Evolutionary conservation across 2,113 vertebrate species (phyloP), one percentile per base, ranked within the genome.

Genomic region (Xenopus laevis): DNA sequence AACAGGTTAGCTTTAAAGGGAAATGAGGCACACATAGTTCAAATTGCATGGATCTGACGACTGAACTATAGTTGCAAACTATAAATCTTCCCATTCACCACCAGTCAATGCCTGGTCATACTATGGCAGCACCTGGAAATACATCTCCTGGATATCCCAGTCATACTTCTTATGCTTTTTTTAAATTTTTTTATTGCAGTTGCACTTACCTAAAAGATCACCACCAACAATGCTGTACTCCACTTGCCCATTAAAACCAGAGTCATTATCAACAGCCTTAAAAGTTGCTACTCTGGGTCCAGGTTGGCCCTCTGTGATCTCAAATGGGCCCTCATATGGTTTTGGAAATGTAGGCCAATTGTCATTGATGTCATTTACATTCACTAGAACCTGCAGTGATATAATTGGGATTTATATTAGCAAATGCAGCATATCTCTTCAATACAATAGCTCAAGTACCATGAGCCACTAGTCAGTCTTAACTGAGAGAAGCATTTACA

Each of bases 281-380:
- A 98, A 91, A 0, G 95, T 98, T 88, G 91, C 95, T 15, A 99
- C 93, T 0, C 96, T 89, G 0, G 97, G 97, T 7, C 97, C 97
- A 0, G 95, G 97, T 79, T 99, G 97, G 40, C 97, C 97, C 82
- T 99, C 97, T 0, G 94, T 93, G 80, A 99, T 90, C 0, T 96
- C 95, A 0, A 98, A 97, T 0, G 95, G 96, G 3, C 97, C 97
- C 72, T 98, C 97, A 0, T 95, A 96, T 33, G 85, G 78, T 61
- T 84, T 89, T 4, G 92, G 94, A 83, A 99, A 99, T 59, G 91
- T 94, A 70, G 97, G 97, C 8, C 91, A 85, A 40, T 97, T 95
- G 80, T 99, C 97, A 0, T 99, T 99, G 82, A 99, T 92, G 72
- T 99, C 97, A 0, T 97, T 89, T 81, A 99, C 94, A 10, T 96